phyloP scores from a whole-genome alignment of 2,888 invertebrate genomes.

The Leuctra nigra region DNA sequence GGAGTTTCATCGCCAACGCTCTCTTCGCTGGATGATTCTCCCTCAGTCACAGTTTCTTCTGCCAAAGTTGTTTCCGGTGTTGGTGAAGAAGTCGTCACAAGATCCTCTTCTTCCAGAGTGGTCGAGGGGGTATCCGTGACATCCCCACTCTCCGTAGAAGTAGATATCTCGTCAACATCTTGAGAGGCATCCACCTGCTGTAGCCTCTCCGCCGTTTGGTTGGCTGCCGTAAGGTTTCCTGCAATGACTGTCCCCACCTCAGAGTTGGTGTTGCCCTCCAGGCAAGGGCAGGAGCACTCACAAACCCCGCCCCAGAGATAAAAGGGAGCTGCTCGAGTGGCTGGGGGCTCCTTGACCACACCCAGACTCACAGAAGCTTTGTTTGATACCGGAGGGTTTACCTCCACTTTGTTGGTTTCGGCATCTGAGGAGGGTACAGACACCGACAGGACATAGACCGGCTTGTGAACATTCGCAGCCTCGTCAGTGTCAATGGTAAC shows the following conservation, averaged over 20 bases:
- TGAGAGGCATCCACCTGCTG: slow-evolving; percentile 15
- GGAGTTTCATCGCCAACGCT: slow-evolving; percentile 9
- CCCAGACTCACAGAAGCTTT: slow-evolving; percentile 25
- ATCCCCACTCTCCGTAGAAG: not conserved
- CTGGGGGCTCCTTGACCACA: slow-evolving; percentile 15
- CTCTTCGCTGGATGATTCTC: slow-evolving; percentile 4
- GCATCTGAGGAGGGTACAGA: slow-evolving; percentile 63
- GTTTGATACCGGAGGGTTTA: slow-evolving; percentile 26
- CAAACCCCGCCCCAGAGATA: slow-evolving; percentile 56
- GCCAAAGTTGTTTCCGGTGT: slow-evolving; percentile 29
- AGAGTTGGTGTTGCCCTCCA: slow-evolving; percentile 43
- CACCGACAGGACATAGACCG: slow-evolving; percentile 72
- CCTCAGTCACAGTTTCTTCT: slow-evolving; percentile 23
- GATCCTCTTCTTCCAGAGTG: slow-evolving; percentile 23
- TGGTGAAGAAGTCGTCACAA: slow-evolving; percentile 27
- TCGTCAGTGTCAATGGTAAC: slow-evolving; percentile 72
- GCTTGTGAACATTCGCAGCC: slow-evolving; percentile 40
- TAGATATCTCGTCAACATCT: not conserved
- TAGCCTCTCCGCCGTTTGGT: slow-evolving; percentile 1
- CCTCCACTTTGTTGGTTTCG: slow-evolving; percentile 46
- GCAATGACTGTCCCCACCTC: not conserved
- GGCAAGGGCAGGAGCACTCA: slow-evolving; percentile 66
- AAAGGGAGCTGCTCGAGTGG: slow-evolving; percentile 34
- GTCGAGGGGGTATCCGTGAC: too few relatives aligned
- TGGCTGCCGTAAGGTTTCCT: slow-evolving; percentile 3